Conservation (phyloP, 1,140 invertebrate species). For the Halesus radiatus region DNA sequence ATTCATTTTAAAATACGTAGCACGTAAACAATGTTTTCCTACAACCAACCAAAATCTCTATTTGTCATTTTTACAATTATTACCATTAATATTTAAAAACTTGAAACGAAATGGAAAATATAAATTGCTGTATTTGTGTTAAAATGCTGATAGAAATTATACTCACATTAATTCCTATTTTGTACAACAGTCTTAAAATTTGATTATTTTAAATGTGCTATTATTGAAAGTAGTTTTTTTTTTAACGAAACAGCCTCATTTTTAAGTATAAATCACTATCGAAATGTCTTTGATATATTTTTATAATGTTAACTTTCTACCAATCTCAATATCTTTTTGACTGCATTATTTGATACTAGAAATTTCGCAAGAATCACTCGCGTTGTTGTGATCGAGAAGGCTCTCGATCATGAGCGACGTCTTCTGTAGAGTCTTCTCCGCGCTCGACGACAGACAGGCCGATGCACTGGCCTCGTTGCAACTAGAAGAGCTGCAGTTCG, state of each 20-base stretch:
- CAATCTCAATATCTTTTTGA: not conserved
- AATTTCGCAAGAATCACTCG: slow-evolving; percentile 49
- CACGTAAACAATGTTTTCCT: slow-evolving; percentile 13
- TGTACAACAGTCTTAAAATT: slow-evolving; percentile 44
- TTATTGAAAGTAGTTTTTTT: slow-evolving; percentile 14
- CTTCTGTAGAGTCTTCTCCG: slow-evolving; percentile 52
- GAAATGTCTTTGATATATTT: slow-evolving; percentile 40
- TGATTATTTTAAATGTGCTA: slow-evolving; percentile 25
- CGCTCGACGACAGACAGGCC: slow-evolving; percentile 36
- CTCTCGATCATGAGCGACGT: slow-evolving; percentile 56
- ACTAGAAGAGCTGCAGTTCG: slow-evolving; percentile 52
- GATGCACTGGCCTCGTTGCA: slow-evolving; percentile 37
- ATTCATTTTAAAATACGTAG: not conserved
- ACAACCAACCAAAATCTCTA: slow-evolving; percentile 4
- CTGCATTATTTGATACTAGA: slow-evolving; percentile 31
- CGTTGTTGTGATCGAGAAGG: slow-evolving; percentile 48
- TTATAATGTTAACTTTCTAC: slow-evolving; percentile 7
- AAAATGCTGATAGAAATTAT: slow-evolving; percentile 27
- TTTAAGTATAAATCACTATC: slow-evolving; percentile 26
- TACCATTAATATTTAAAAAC: not conserved
- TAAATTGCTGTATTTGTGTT: slow-evolving; percentile 4
- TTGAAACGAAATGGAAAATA: not conserved
- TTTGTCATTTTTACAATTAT: slow-evolving; percentile 24
- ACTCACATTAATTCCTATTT: slow-evolving; percentile 27
- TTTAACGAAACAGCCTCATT: slow-evolving; percentile 28